Percentiles rank a stretch among this genome's conserved stretches.
Conservation (phyloP, 2,797 vertebrate species). For the Eospalax fontanierii region DNA sequence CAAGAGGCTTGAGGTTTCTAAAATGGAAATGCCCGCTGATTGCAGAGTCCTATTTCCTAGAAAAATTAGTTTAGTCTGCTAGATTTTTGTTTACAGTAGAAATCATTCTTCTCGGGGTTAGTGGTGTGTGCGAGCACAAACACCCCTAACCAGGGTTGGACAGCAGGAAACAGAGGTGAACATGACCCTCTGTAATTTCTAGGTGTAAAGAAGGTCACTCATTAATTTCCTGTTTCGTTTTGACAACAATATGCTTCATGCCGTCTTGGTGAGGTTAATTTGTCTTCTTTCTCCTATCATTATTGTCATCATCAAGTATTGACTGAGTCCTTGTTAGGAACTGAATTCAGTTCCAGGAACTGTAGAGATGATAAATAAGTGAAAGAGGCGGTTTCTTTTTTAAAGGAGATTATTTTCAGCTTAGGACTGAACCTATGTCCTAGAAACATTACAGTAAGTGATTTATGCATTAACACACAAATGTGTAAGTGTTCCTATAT, state of each 20-base stretch:
- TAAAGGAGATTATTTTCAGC: slow-evolving; percentile 40
- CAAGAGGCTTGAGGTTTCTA: background rate
- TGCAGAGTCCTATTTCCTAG: background rate
- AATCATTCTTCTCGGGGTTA: slow-evolving; percentile 2
- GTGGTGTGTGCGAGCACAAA: background rate
- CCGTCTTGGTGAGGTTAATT: slow-evolving; percentile 13
- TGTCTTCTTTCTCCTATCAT: background rate
- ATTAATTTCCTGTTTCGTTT: slow-evolving; percentile 30
- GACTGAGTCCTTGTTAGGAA: background rate
- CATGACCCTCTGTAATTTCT: background rate
- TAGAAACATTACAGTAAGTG: slow-evolving; percentile 4
- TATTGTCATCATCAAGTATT: slow-evolving; percentile 14
- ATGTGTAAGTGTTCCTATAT: background rate
- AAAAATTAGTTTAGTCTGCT: background rate
- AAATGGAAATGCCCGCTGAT: background rate
- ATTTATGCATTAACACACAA: slow-evolving; percentile 40
- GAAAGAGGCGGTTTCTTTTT: slow-evolving; percentile 7
- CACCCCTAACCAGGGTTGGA: background rate
- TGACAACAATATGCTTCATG: background rate
- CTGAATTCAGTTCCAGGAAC: background rate
- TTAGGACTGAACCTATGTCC: background rate
- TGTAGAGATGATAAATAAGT: slow-evolving; percentile 21
- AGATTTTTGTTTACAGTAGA: slow-evolving; percentile 1
- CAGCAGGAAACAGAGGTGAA: slow-evolving; percentile 42
- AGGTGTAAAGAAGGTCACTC: background rate